Percentiles rank a stretch among this genome's conserved stretches.
Conservation (phyloP, 2,797 vertebrate species). For the Streptopelia turtur region DNA sequence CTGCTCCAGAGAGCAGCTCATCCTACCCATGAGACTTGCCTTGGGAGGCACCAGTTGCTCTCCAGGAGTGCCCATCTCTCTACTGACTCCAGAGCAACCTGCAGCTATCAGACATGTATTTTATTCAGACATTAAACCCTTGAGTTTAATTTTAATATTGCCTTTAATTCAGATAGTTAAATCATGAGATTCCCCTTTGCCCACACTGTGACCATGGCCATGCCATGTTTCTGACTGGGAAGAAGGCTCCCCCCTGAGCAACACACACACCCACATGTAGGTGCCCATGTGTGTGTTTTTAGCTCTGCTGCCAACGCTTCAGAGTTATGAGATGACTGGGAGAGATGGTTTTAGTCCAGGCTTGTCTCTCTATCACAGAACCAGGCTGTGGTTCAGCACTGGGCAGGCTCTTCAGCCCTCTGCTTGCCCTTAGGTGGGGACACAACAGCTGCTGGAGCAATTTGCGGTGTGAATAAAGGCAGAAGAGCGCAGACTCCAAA, state of each 20-base stretch:
- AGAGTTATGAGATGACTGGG: neutral
- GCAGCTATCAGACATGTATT: neutral
- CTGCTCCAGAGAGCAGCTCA: neutral
- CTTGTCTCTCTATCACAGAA: neutral
- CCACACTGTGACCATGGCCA: rapidly evolving
- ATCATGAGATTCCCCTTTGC: neutral
- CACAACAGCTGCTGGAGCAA: neutral
- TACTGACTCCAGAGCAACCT: neutral
- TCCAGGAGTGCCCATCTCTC: neutral
- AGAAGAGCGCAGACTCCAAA: neutral
- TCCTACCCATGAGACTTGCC: rapidly evolving
- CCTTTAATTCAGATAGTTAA: neutral
- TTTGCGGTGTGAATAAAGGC: neutral
- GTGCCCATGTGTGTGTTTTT: neutral
- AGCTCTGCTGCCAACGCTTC: neutral
- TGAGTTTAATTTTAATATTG: neutral
- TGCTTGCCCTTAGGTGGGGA: neutral
- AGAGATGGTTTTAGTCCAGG: neutral
- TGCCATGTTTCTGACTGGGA: neutral
- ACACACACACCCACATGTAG: rapidly evolving
- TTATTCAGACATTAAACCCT: neutral
- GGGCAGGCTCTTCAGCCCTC: neutral
- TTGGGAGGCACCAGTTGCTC: neutral
- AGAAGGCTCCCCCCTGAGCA: neutral
- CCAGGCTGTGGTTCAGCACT: neutral